Conservation (phyloP, 2,113 vertebrate genomes). For the Protobothrops flavoviridis region DNA sequence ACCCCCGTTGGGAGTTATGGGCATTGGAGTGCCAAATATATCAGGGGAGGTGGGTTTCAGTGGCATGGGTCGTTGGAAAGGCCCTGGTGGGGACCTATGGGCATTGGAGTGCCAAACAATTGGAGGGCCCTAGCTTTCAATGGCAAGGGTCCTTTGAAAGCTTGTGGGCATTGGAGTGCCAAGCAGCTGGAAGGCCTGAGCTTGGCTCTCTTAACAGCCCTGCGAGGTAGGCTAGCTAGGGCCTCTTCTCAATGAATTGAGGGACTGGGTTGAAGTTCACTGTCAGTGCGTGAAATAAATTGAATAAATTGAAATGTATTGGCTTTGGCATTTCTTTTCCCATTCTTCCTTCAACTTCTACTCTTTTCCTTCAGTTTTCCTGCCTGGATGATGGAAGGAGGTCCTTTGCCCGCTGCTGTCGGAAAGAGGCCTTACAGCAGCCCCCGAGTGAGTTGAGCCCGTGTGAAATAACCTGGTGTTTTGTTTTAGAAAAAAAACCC, state of each 20-base stretch:
- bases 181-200: not conserved
- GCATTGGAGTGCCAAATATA: no score
- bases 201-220: not conserved
- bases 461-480: not conserved
- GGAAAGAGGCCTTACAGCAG: not conserved
- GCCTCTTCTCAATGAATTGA: not conserved
- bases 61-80: no score
- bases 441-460: not conserved
- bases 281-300: not conserved
- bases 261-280: not conserved
- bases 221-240: not conserved
- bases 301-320: not conserved
- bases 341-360: not conserved
- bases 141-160: not conserved
- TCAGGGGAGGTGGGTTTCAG: no score
- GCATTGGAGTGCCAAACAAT: not conserved
- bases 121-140: no score
- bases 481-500: no score
- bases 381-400: not conserved
- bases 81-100: not conserved
- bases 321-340: not conserved
- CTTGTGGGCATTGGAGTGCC: not conserved
- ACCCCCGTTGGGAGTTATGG: rapidly evolving
- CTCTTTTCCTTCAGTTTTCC: not conserved
- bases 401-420: no score